Evolutionary conservation across 2,113 vertebrate species (phyloP).

Genomic region (Misgurnus mizolepis): DNA sequence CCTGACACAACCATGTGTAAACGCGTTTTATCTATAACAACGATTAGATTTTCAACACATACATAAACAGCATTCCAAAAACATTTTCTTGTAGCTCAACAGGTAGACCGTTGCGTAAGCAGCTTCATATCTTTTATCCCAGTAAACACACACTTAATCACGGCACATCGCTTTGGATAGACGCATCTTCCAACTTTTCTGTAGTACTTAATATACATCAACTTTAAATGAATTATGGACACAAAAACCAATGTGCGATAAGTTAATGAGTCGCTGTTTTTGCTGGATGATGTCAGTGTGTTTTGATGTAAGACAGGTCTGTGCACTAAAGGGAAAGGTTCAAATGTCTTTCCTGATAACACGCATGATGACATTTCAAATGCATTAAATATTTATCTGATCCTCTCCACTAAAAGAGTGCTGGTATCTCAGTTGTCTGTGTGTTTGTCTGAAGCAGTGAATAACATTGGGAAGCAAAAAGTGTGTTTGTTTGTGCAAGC

Average conservation of each 20-base stretch:
- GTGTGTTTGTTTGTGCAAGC: no score
- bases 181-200: no score
- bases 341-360: constrained; percentile 29
- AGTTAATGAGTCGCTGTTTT: neutral
- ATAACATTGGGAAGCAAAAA: no score
- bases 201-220: no score
- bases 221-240: neutral
- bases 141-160: no score
- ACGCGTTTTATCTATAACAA: no score
- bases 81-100: no score
- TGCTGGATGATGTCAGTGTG: neutral
- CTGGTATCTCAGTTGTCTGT: constrained; percentile 38
- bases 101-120: no score
- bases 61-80: no score
- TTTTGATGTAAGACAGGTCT: neutral
- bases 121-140: no score
- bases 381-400: constrained; percentile 58
- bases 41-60: no score
- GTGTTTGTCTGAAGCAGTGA: neutral
- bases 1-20: neutral
- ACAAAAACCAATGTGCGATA: neutral
- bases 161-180: no score
- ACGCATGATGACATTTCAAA: constrained; percentile 57
- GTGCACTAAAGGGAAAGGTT: neutral
- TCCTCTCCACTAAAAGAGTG: constrained; percentile 47